These are phyloP conservation scores for Cavia aperea DNA, from an alignment of 2,113 vertebrate genomes.

Conservation along the genomic window DNA sequence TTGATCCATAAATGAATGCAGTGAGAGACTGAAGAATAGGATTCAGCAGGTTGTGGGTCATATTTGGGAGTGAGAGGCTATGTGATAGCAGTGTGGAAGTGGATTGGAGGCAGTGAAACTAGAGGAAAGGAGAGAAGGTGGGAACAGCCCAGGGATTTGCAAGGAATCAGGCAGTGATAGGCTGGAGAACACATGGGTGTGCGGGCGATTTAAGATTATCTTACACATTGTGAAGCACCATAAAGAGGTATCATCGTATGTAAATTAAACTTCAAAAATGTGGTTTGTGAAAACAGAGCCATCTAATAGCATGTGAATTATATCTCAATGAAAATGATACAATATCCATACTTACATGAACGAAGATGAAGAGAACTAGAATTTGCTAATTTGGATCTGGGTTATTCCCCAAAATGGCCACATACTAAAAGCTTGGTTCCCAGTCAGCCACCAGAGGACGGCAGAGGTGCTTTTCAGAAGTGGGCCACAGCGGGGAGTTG, in stretches of 20 bases:
- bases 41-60: not conserved
- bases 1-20: too few species aligned
- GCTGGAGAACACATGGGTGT: not conserved
- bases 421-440: not conserved
- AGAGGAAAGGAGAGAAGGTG: not conserved
- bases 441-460: not conserved
- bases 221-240: not conserved
- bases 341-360: not conserved
- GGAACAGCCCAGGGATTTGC: too few species aligned
- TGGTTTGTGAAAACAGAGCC: not conserved
- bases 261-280: not conserved
- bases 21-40: not conserved
- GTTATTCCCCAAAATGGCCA: not conserved
- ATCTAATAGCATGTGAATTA: not conserved
- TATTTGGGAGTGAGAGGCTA: not conserved
- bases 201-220: not conserved
- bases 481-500: not conserved
- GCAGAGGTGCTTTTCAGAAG: not conserved
- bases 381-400: not conserved
- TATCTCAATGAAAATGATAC: not conserved
- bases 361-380: not conserved
- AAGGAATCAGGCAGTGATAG: fast-evolving
- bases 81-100: fast-evolving
- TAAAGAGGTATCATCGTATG: not conserved
- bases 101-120: not conserved